Evolutionary conservation across 2,113 vertebrate species (phyloP).

Genomic region (Centropristis striata): DNA sequence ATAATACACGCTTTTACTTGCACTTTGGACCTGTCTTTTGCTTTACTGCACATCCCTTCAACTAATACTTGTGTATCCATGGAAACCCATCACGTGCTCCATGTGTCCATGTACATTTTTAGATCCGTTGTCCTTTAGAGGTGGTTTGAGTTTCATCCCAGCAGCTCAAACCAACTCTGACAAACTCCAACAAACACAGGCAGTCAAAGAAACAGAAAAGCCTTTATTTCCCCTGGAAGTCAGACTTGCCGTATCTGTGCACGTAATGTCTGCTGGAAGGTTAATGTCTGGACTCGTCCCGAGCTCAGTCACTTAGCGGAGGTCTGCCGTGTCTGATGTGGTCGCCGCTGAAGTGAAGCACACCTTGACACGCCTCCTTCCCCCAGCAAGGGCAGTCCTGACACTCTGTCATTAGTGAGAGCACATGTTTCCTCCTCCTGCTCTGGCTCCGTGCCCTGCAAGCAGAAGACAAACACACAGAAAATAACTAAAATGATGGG

Average conservation of each 20-base stretch:
- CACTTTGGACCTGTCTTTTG: slow-evolving; percentile 22
- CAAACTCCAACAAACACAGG: slow-evolving; percentile 23
- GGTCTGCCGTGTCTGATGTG: slow-evolving; percentile 57
- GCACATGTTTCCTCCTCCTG: slow-evolving; percentile 60
- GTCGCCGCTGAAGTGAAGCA: slow-evolving; percentile 56
- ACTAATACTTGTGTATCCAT: slow-evolving; percentile 38
- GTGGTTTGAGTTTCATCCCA: neutral
- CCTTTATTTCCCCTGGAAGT: slow-evolving; percentile 55
- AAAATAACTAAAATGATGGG: slow-evolving; percentile 60
- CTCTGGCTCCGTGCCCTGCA: slow-evolving; percentile 70
- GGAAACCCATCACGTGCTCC: slow-evolving; percentile 28
- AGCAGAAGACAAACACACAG: slow-evolving; percentile 56
- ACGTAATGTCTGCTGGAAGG: slow-evolving; percentile 43
- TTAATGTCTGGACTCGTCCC: slow-evolving; percentile 51
- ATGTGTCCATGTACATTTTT: slow-evolving; percentile 1
- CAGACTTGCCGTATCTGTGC: slow-evolving; percentile 21
- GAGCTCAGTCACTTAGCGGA: slow-evolving; percentile 52
- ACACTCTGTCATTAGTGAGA: slow-evolving; percentile 68
- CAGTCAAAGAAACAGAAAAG: slow-evolving; percentile 18
- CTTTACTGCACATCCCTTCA: neutral
- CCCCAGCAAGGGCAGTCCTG: slow-evolving; percentile 72
- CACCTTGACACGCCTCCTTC: slow-evolving; percentile 72
- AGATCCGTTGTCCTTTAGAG: slow-evolving; percentile 22
- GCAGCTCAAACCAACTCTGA: neutral
- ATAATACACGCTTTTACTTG: neutral